Percentiles rank a stretch among this genome's conserved stretches.
phyloP scores from a whole-genome alignment of 2,888 invertebrate species.

The Ashinkailepas kermadecensis region DNA sequence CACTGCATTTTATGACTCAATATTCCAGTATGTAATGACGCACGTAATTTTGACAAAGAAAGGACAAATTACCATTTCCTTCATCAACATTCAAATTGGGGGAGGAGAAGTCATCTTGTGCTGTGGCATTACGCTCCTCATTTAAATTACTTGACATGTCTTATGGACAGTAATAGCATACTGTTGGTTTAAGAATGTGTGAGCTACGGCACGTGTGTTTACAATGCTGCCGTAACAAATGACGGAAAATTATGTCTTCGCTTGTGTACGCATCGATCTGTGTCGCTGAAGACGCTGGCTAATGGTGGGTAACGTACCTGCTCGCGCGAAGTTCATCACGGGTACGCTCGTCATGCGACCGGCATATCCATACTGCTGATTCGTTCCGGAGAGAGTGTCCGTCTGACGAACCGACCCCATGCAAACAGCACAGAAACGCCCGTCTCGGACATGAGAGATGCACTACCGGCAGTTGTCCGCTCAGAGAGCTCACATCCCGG shows the following conservation, averaged over 20 bases:
- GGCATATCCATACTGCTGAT: no score
- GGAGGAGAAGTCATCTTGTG: not conserved
- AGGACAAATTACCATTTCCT: not conserved
- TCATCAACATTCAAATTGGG: conserved; percentile 20
- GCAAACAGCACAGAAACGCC: not conserved
- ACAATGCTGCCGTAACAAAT: not conserved
- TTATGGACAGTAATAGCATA: conserved; percentile 17
- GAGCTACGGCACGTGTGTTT: not conserved
- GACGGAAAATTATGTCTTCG: conserved; percentile 15
- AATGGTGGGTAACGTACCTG: not conserved
- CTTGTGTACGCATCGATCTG: not conserved
- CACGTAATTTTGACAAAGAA: not conserved
- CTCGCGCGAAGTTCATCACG: no score
- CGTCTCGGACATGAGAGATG: not conserved
- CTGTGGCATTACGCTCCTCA: not conserved
- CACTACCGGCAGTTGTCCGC: not conserved
- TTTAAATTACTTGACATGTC: conserved; percentile 15
- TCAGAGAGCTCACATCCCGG: no score
- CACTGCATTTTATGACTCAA: conserved; percentile 5
- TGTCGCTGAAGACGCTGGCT: not conserved
- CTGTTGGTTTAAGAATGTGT: conserved; percentile 4
- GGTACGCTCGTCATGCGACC: no score
- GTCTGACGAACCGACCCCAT: not conserved
- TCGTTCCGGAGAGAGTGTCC: not conserved
- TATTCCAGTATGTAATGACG: not conserved